Percentiles rank a stretch among this genome's conserved stretches.
Evolutionary conservation across 2,888 invertebrate species (phyloP).

Genomic region (Ecliptopera silaceata): DNA sequence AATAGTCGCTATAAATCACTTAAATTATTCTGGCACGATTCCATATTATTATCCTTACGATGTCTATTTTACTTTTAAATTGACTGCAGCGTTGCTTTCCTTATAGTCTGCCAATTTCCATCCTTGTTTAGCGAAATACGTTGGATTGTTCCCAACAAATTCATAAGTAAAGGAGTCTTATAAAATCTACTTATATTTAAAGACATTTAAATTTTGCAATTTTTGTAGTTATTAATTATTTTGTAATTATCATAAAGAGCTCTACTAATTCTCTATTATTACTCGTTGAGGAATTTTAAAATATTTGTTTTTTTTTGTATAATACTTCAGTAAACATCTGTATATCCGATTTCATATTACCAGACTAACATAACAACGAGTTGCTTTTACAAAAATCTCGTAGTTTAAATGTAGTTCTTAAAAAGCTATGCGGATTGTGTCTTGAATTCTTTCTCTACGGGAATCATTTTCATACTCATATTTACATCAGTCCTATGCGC

Average conservation of each 20-base stretch:
- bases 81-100: neutral
- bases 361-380: neutral
- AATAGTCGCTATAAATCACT: slow-evolving; percentile 4
- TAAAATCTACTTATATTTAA: too few relatives aligned
- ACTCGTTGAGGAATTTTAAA: neutral
- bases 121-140: neutral
- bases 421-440: too few relatives aligned
- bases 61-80: slow-evolving; percentile 3
- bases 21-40: slow-evolving; percentile 10
- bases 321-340: neutral
- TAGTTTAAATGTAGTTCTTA: too few relatives aligned
- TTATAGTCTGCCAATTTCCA: neutral
- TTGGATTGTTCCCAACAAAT: neutral
- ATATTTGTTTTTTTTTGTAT: too few relatives aligned
- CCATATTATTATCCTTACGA: neutral
- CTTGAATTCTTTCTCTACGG: too few relatives aligned
- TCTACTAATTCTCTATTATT: too few relatives aligned
- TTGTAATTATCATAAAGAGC: too few relatives aligned
- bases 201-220: too few relatives aligned
- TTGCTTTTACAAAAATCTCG: too few relatives aligned
- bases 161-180: neutral
- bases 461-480: too few relatives aligned
- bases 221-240: too few relatives aligned
- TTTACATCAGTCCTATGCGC: too few relatives aligned
- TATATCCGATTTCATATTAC: neutral